phyloP scores from a whole-genome alignment of 2,797 vertebrate genomes.

The Sebastiscus tertius region DNA sequence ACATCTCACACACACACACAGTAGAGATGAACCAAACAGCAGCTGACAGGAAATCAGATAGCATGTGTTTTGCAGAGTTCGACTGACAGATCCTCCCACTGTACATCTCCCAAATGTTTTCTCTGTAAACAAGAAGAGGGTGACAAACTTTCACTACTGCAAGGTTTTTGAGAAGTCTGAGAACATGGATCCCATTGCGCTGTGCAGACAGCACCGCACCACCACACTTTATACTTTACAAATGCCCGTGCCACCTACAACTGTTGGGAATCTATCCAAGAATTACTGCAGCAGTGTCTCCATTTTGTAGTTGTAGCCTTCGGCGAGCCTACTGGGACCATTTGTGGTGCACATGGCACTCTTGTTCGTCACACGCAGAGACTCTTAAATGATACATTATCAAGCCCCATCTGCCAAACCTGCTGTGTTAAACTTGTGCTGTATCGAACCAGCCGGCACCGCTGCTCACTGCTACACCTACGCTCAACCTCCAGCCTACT shows the following conservation, averaged over 20 bases:
- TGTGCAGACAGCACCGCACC: not conserved
- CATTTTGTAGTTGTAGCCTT: not conserved
- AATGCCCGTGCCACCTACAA: not conserved
- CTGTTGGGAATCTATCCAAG: not conserved
- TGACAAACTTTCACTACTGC: not conserved
- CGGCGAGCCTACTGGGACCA: not conserved
- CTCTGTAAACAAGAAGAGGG: not conserved
- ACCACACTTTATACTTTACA: not conserved
- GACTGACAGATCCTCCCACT: not conserved
- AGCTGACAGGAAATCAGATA: conserved; percentile 25
- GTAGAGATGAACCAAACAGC: not conserved
- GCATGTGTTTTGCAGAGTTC: conserved; percentile 8
- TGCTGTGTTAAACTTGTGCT: conserved; percentile 2
- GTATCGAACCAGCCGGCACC: not conserved
- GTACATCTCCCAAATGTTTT: not conserved
- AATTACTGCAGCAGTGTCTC: not conserved
- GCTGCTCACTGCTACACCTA: conserved; percentile 8
- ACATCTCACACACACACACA: not conserved
- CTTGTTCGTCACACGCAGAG: not conserved
- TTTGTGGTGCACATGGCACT: conserved; percentile 6
- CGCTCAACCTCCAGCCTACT: not conserved
- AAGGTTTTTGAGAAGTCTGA: not conserved
- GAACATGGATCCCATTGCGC: not conserved
- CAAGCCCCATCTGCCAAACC: conserved; percentile 5
- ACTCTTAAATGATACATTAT: conserved; percentile 8